Percentiles rank a stretch among this genome's conserved stretches.
These are phyloP conservation scores for Diarsia dahlii DNA, from an alignment of 2,888 invertebrate genomes.

Conservation along the genomic window DNA sequence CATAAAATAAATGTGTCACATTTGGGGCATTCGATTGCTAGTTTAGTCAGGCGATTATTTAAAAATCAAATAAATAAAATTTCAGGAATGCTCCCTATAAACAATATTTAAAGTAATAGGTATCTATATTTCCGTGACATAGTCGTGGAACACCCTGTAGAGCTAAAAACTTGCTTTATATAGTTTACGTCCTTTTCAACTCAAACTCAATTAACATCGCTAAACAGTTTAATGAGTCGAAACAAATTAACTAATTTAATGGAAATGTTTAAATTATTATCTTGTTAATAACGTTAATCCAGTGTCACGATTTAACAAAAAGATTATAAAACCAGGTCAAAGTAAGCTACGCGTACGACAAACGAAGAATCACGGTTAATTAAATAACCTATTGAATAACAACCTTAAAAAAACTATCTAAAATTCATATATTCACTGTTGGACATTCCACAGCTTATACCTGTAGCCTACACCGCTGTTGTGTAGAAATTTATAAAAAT, in stretches of 20 bases:
- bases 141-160: too few species aligned
- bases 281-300: constrained; percentile 3
- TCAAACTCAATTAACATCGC: too few species aligned
- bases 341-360: not conserved
- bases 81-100: too few species aligned
- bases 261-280: not conserved
- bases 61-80: too few species aligned
- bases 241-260: not conserved
- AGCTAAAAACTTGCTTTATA: too few species aligned
- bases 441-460: not conserved
- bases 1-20: too few species aligned
- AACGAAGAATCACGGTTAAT: not conserved
- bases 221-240: too few species aligned
- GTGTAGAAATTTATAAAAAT: not conserved
- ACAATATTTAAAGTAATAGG: too few species aligned
- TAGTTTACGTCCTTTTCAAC: too few species aligned
- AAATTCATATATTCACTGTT: not conserved
- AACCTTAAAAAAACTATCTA: not conserved
- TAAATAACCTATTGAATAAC: not conserved
- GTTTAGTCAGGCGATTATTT: too few species aligned
- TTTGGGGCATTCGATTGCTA: too few species aligned
- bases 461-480: not conserved
- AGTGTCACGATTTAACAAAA: constrained; percentile 9
- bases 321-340: constrained; percentile 12
- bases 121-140: too few species aligned